Evolutionary conservation across 2,113 vertebrate species (phyloP).

Genomic region (Sigmodon hispidus): DNA sequence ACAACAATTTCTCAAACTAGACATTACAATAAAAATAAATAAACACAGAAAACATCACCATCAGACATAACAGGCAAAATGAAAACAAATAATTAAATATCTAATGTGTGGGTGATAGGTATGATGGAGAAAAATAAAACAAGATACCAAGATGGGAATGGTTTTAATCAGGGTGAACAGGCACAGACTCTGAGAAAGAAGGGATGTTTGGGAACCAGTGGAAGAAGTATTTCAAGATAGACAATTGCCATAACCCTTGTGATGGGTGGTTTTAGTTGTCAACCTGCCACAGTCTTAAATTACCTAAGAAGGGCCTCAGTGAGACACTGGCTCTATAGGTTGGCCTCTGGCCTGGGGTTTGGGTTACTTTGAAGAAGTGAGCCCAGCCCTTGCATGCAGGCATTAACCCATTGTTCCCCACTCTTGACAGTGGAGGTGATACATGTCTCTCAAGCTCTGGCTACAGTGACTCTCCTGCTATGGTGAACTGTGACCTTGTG

Average conservation of each 20-base stretch:
- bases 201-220: not conserved
- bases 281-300: not conserved
- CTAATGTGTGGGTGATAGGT: not conserved
- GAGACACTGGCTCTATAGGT: not conserved
- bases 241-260: not conserved
- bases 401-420: not conserved
- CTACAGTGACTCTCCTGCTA: not conserved
- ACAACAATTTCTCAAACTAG: constrained; percentile 30
- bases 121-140: constrained; percentile 24
- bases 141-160: not conserved
- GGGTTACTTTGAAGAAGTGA: not conserved
- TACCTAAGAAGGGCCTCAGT: not conserved
- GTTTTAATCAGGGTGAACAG: not conserved
- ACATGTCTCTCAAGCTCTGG: not conserved
- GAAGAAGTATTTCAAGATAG: not conserved
- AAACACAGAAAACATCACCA: constrained; percentile 15
- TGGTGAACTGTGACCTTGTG: not conserved
- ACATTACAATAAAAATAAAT: not conserved
- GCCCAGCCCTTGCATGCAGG: not conserved
- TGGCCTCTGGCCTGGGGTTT: not conserved
- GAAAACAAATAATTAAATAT: constrained; percentile 57
- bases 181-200: not conserved
- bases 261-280: not conserved
- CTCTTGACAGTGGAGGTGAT: not conserved
- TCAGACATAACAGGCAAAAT: not conserved